Evolutionary conservation across 2,113 vertebrate genomes (phyloP).

Genomic region (human (Homo sapiens)): GRCh38 chr11:90673501-90674000

Average conservation of each 20-base stretch:
- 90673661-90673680: conserved; percentile 26
- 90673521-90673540: background rate
- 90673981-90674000: background rate
- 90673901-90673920: background rate
- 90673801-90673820: background rate
- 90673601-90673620: conserved; percentile 52
- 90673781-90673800: background rate
- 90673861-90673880: background rate
- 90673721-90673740: background rate
- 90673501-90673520: background rate
- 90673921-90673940: background rate
- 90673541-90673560: background rate
- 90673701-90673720: conserved; percentile 44
- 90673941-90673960: background rate
- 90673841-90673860: background rate
- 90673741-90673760: background rate
- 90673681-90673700: background rate
- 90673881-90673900: background rate
- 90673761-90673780: background rate
- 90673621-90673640: background rate
- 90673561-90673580: background rate
- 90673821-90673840: background rate
- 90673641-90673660: background rate
- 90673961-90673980: background rate
- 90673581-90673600: conserved; percentile 6